These are phyloP conservation scores for Vulpes vulpes DNA, from an alignment of 2,113 vertebrate genomes.

Conservation along the genomic window DNA sequence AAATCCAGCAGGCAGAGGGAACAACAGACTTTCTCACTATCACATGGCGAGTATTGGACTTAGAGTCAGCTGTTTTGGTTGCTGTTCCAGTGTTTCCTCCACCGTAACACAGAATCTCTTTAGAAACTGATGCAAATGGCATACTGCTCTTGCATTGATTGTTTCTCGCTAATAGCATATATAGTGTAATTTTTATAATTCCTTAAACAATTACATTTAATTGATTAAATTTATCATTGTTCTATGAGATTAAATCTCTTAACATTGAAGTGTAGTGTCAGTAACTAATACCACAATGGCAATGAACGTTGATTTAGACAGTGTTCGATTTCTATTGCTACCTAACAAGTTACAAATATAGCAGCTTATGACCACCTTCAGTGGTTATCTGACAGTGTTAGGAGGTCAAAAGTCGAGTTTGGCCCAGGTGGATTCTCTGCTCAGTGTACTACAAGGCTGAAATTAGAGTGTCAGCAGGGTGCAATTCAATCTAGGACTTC, in stretches of 20 bases:
- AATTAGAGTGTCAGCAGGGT: not conserved
- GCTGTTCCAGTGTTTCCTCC: not conserved
- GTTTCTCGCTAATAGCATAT: constrained; percentile 7
- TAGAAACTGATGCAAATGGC: not conserved
- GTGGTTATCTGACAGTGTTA: not conserved
- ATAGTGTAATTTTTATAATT: not conserved
- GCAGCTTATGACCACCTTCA: not conserved
- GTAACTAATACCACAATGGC: not conserved
- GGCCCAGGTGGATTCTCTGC: not conserved
- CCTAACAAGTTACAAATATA: not conserved
- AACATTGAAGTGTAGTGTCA: not conserved
- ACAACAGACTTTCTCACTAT: not conserved
- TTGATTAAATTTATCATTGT: not conserved
- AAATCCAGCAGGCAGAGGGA: not conserved
- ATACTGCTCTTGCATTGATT: not conserved
- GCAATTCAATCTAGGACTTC: not conserved
- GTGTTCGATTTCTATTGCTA: not conserved
- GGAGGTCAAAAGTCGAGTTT: not conserved
- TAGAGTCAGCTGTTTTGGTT: not conserved
- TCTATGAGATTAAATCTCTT: not conserved
- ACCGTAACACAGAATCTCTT: not conserved
- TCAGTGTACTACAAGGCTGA: not conserved
- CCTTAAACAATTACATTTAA: constrained; percentile 12
- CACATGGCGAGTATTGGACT: not conserved
- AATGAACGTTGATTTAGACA: not conserved